Percentiles rank a stretch among this genome's conserved stretches.
Conservation (phyloP, 2,888 invertebrate genomes). For the Enoplolaimus lenunculus region DNA sequence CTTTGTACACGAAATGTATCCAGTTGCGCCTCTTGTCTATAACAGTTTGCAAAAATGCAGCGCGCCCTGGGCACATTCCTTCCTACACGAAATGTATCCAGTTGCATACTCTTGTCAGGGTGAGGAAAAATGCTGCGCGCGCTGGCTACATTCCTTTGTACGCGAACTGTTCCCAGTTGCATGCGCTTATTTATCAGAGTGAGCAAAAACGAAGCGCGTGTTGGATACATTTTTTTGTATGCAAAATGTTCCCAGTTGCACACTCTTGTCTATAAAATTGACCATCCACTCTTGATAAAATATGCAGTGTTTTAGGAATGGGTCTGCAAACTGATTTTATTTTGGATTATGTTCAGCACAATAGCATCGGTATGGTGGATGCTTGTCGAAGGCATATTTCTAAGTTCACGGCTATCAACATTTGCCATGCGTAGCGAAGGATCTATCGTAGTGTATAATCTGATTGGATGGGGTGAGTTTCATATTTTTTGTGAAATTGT, state of each 20-base stretch:
- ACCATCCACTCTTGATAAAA: neutral
- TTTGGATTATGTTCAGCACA: slow-evolving; percentile 47
- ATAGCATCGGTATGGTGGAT: slow-evolving; percentile 51
- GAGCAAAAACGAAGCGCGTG: too few species aligned
- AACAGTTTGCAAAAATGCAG: too few species aligned
- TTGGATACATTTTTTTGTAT: too few species aligned
- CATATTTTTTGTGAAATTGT: neutral
- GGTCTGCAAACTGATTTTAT: slow-evolving; percentile 48
- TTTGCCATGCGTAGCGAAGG: slow-evolving; percentile 48
- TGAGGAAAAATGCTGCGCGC: too few species aligned
- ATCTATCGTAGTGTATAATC: slow-evolving; percentile 48
- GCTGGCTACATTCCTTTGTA: too few species aligned
- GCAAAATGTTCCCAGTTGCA: neutral
- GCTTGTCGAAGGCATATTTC: slow-evolving; percentile 47
- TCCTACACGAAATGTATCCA: too few species aligned
- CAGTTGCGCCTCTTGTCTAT: too few species aligned
- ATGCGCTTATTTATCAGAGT: too few species aligned
- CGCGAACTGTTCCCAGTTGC: neutral
- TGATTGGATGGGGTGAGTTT: slow-evolving; percentile 50
- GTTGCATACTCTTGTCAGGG: too few species aligned
- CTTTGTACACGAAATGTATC: too few species aligned
- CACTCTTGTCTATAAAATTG: slow-evolving; percentile 17
- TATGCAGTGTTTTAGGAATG: slow-evolving; percentile 46
- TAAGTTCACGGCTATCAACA: slow-evolving; percentile 45
- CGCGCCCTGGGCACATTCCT: too few species aligned